These are phyloP conservation scores for Tipula unca DNA, from an alignment of 2,888 invertebrate species.

Conservation along the genomic window DNA sequence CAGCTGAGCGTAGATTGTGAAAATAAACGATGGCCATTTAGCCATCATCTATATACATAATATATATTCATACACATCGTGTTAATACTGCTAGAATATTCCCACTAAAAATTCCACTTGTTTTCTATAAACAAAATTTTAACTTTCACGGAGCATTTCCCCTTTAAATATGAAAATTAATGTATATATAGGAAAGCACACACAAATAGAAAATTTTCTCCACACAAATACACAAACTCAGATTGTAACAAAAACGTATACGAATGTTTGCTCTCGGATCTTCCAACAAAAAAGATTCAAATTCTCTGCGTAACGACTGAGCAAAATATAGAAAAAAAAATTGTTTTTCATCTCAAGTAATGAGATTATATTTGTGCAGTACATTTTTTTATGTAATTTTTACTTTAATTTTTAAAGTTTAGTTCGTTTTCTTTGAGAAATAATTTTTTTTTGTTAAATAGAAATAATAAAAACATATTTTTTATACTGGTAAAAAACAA, in stretches of 20 bases:
- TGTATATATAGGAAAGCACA: neutral
- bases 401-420: slow-evolving; percentile 14
- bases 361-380: neutral
- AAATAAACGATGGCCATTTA: neutral
- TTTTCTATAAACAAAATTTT: neutral
- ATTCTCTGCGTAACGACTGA: neutral
- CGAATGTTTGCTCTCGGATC: neutral
- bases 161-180: neutral
- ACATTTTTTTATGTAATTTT: neutral
- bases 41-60: neutral
- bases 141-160: neutral
- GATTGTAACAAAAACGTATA: neutral
- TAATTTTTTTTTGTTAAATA: neutral
- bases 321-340: neutral
- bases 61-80: neutral
- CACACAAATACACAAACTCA: neutral
- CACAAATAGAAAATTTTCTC: too few species aligned
- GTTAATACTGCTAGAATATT: neutral
- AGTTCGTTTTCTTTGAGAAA: neutral
- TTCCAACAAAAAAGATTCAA: neutral
- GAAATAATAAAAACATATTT: neutral
- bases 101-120: neutral
- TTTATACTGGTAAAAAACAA: neutral
- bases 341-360: neutral
- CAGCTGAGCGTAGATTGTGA: neutral